Base-by-base conservation (phyloP, 2,888 invertebrate genomes). In the Heliconius charithonia region DNA sequence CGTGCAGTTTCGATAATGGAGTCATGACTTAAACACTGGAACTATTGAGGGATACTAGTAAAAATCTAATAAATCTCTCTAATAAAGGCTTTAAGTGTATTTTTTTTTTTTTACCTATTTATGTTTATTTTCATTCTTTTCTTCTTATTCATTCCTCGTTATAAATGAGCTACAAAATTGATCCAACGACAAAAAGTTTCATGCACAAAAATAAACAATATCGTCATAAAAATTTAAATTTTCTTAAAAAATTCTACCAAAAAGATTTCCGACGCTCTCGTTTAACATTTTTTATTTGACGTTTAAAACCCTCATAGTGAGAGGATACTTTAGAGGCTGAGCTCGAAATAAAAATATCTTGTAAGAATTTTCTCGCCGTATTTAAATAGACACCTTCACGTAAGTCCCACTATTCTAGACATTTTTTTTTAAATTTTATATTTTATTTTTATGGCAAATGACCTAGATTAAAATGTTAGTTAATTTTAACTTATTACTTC, bases 301-400 rank as follows among this genome's bases (percentile, higher is more conserved):
- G 71, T 25, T 77, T 63, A 77, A 77, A 70, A 25, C 63, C 29
- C 70, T 67, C 16, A 63, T 45, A 27, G 29, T 65, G 65, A 77
- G 77, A 65, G 63, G 77, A 37, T 56, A 65, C 77, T 77, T 72
- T 29, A 65, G 51, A 37, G 66, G 13, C 22, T 62, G 27, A 71
- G 70, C 63, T 76, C 45, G 63, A 71, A 76, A 76, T 72, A 72
- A 51, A 77, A 77, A 77, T 71, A 62, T 59, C 72, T 73, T 62
- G 16, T 74, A 62, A 74, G 63, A 63, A 25, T 72, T 63, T 45
- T 74, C 27, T 65, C 63, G 63, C 41, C 63, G 45, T 63, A 63
- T 63, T 72, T 59, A 59, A 72, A 72, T 72, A 72, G 59, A 72
- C 25, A 59, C n/a, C 29, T 59, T 16, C n/a, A 59, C 9, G 37